Percentiles rank a stretch among this genome's conserved stretches.
Evolutionary conservation across 2,888 invertebrate genomes (phyloP).

Genomic region (Dimorphilus gyrociliatus): DNA sequence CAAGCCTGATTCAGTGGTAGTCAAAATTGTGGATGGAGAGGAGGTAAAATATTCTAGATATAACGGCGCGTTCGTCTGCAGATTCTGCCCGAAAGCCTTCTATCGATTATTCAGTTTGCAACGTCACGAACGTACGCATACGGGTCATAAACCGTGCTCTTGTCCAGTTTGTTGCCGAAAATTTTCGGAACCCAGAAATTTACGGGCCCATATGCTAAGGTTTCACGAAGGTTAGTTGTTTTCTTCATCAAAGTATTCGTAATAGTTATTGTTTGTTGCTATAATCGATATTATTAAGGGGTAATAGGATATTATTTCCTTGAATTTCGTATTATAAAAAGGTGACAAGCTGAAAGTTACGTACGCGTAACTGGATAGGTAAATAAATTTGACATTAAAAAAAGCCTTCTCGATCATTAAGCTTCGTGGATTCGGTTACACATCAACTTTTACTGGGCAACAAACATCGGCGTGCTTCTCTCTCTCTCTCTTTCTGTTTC

Average conservation of each 20-base stretch:
- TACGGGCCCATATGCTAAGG: conserved; percentile 32
- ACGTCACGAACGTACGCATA: conserved; percentile 36
- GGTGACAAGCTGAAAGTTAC: too few relatives aligned
- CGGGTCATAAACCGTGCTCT: conserved; percentile 31
- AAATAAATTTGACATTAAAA: too few relatives aligned
- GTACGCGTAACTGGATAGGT: too few relatives aligned
- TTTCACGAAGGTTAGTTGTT: conserved; percentile 27
- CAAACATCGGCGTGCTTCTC: too few relatives aligned
- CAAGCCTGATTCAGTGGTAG: not conserved
- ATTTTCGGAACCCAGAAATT: conserved; percentile 33
- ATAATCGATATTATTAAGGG: conserved; percentile 11
- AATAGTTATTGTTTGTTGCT: too few relatives aligned
- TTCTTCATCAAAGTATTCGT: too few relatives aligned
- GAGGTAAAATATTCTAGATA: conserved; percentile 4
- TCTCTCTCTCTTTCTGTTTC: too few relatives aligned
- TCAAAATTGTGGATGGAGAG: not conserved
- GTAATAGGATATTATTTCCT: not conserved
- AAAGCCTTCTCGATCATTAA: too few relatives aligned
- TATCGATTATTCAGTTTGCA: conserved; percentile 30
- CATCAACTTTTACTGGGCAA: too few relatives aligned
- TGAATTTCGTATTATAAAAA: too few relatives aligned
- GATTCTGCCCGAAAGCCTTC: conserved; percentile 33
- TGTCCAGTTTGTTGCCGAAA: conserved; percentile 34
- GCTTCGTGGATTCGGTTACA: too few relatives aligned
- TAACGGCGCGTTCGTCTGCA: conserved; percentile 18